Percentiles rank a stretch among this genome's conserved stretches.
These are phyloP conservation scores for Xenopus borealis DNA, from an alignment of 2,113 vertebrate genomes.

Conservation along the genomic window DNA sequence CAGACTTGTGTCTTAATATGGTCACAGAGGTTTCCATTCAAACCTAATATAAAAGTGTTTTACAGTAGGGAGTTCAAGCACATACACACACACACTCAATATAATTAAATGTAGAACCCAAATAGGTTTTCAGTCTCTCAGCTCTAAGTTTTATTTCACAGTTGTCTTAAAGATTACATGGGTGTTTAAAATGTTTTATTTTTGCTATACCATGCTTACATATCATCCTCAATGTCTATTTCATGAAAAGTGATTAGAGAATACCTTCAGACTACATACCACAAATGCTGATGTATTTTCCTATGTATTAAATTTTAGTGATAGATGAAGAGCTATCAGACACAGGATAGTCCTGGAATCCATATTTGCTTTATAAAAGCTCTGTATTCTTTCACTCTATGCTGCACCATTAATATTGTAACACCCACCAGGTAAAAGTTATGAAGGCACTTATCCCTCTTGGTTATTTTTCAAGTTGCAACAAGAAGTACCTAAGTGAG, in stretches of 20 bases:
- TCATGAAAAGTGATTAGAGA: slow-evolving; percentile 12
- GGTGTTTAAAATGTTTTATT: neutral
- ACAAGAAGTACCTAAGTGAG: slow-evolving; percentile 14
- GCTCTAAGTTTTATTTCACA: neutral
- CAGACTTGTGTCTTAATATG: too few species aligned
- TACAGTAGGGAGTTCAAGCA: too few species aligned
- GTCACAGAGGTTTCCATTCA: too few species aligned
- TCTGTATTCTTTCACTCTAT: slow-evolving; percentile 37
- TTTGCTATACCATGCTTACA: neutral
- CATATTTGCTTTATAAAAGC: slow-evolving; percentile 13
- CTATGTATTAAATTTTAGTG: slow-evolving; percentile 5
- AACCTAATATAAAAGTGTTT: too few species aligned
- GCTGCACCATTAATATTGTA: slow-evolving; percentile 17
- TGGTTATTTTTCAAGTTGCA: slow-evolving; percentile 38
- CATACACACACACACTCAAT: too few species aligned
- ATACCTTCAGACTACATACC: slow-evolving; percentile 31
- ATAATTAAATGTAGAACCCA: too few species aligned
- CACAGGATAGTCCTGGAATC: slow-evolving; percentile 11
- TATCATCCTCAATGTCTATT: neutral
- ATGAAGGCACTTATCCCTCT: slow-evolving; percentile 1
- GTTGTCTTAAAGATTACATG: neutral
- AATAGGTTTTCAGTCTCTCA: too few species aligned
- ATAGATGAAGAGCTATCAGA: slow-evolving; percentile 8
- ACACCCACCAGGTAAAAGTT: slow-evolving; percentile 31
- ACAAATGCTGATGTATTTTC: slow-evolving; percentile 17